A percentile compares a stretch with the other conserved stretches of the same genome.
These are phyloP conservation scores for Neomicropteryx cornuta DNA, from an alignment of 1,140 invertebrate genomes.

Conservation along the genomic window DNA sequence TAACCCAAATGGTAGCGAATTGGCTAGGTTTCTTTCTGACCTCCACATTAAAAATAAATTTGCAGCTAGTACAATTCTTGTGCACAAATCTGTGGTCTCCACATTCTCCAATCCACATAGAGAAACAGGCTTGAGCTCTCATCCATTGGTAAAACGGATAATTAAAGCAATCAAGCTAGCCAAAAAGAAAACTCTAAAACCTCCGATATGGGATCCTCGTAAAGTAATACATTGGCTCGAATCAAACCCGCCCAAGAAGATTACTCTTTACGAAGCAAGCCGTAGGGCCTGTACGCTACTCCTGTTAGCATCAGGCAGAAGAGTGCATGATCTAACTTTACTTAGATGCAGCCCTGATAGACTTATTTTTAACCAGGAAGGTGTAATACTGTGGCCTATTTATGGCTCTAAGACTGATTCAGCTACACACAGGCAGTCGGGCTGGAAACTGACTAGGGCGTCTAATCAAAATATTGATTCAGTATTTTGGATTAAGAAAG, in stretches of 20 bases:
- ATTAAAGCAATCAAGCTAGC: constrained; percentile 4
- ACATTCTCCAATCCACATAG: no score
- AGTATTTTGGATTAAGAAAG: background rate
- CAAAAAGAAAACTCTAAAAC: background rate
- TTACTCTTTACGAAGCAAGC: background rate
- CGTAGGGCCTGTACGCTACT: background rate
- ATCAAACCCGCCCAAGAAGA: background rate
- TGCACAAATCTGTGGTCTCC: no score
- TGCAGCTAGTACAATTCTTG: no score
- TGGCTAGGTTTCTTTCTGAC: no score
- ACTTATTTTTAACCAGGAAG: background rate
- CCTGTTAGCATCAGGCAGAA: background rate
- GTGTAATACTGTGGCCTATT: constrained; percentile 12
- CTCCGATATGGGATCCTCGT: background rate
- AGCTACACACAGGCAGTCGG: constrained; percentile 11
- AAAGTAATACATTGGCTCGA: background rate
- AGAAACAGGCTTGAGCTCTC: no score
- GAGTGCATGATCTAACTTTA: background rate
- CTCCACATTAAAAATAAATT: no score
- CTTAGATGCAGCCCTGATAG: background rate
- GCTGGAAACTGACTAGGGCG: constrained; percentile 7
- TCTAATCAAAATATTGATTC: background rate
- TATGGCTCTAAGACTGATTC: constrained; percentile 13
- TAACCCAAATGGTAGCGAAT: no score
- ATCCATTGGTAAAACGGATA: constrained; percentile 6